These are phyloP conservation scores for Parapristionchus giblindavisi DNA, from an alignment of 2,888 invertebrate species.

Conservation along the genomic window DNA sequence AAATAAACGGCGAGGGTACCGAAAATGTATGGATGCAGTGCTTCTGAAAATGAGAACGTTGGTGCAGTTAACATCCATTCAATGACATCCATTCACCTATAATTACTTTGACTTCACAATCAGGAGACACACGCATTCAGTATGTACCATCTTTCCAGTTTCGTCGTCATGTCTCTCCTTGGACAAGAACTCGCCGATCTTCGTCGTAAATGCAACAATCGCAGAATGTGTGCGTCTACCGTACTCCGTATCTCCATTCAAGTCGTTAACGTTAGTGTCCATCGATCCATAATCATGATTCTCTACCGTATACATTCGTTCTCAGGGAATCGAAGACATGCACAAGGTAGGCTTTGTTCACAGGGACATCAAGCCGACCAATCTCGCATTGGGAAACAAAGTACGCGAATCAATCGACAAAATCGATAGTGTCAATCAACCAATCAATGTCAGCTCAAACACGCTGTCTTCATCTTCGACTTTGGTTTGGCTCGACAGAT, in stretches of 20 bases:
- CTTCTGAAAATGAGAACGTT: too few species aligned
- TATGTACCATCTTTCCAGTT: slow-evolving; percentile 45
- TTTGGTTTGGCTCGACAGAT: slow-evolving; percentile 65
- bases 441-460: slow-evolving; percentile 25
- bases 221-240: slow-evolving; percentile 51
- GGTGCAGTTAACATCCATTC: too few species aligned
- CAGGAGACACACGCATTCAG: neutral
- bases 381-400: slow-evolving; percentile 27
- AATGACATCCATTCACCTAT: too few species aligned
- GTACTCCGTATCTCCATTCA: slow-evolving; percentile 56
- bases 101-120: too few species aligned
- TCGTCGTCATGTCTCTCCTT: slow-evolving; percentile 61
- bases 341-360: slow-evolving; percentile 62
- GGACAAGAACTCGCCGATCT: slow-evolving; percentile 60
- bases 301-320: neutral
- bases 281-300: slow-evolving; percentile 21
- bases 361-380: slow-evolving; percentile 42
- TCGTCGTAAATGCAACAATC: slow-evolving; percentile 51
- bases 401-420: slow-evolving; percentile 50
- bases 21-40: too few species aligned
- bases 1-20: too few species aligned
- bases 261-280: slow-evolving; percentile 43
- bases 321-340: slow-evolving; percentile 54
- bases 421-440: slow-evolving; percentile 13
- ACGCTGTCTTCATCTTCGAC: slow-evolving; percentile 61